Evolutionary conservation across 2,888 invertebrate species (phyloP), one percentile per base, ranked within the genome.

Genomic region (Calameuta idolon): DNA sequence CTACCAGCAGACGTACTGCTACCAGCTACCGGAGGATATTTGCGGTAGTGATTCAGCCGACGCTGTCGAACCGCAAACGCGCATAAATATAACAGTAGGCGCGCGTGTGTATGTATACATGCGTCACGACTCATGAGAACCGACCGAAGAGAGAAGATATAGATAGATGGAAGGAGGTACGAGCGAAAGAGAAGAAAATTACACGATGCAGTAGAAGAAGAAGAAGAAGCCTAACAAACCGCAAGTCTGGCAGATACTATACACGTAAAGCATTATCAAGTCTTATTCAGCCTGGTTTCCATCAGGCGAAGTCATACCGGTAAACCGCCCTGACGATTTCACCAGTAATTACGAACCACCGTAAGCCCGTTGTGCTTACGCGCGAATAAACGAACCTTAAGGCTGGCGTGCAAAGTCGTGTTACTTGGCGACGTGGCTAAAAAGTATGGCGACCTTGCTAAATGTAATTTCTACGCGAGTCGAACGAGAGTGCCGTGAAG

Each of bases 11-110:
- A 23, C 23, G 55, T 55, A 5, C 2, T 23, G 55, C 23, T 55
- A 80, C 81, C 81, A 81, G 83, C 83, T 83, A 83, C 83, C 82
- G 76, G 81, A 83, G 84, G 86, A 87, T 87, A 87, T 87, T 88
- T 87, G 87, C 86, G 87, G 86, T 86, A 86, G 83, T 87, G 87
- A 89, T 89, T 87, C 87, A 88, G 81, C 84, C 84, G 80, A 76
- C 55, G 55, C 23, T 55, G 55, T 55, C 55, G 23, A 55, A 55
- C 23, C 23, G 23, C 55, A 15, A 3, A 55, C 55, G 23, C 55
- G 55, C 9, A 23, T 9, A 55, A 23, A 2, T 1, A 9, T 2
- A 23, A 2, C 23, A 23, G 23, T 55, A 23, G 2, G 55, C 55
- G 55, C 9, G 55, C 55, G 55, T 55, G 33, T 33, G 3, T 0